Conservation (phyloP, 2,797 vertebrate genomes). For the Denticeps clupeoides region DNA sequence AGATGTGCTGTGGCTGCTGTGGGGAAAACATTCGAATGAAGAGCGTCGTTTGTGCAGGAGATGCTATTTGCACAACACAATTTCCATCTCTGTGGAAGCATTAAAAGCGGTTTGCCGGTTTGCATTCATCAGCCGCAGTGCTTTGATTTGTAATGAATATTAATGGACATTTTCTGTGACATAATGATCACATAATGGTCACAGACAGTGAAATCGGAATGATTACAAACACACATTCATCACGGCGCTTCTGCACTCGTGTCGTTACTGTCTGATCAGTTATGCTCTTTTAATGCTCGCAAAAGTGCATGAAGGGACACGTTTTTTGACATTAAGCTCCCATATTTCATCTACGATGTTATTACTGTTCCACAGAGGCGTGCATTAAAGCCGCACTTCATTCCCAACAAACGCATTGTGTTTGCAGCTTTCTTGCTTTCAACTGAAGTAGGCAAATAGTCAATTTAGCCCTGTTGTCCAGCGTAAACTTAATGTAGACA, state of each 20-base stretch:
- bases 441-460: constrained; percentile 10
- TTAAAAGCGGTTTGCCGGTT: constrained; percentile 38
- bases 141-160: constrained; percentile 65
- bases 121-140: constrained; percentile 54
- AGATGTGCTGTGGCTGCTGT: no score
- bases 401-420: no score
- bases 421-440: constrained; percentile 1
- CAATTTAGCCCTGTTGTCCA: constrained; percentile 39
- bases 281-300: constrained; percentile 1
- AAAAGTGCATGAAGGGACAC: constrained; percentile 3
- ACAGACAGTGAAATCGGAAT: constrained; percentile 58
- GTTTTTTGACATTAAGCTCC: background rate
- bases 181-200: constrained; percentile 65
- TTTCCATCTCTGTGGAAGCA: constrained; percentile 11
- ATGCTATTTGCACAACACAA: constrained; percentile 28
- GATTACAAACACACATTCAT: constrained; percentile 63
- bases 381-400: background rate
- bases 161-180: constrained; percentile 62
- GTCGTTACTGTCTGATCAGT: constrained; percentile 26
- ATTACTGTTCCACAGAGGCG: background rate
- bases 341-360: constrained; percentile 3
- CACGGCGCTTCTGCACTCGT: constrained; percentile 21
- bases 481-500: constrained; percentile 63
- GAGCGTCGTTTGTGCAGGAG: no score
- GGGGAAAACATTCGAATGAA: no score